Evolutionary conservation across 2,888 invertebrate genomes (phyloP).

Genomic region (Phaedon cochleariae): DNA sequence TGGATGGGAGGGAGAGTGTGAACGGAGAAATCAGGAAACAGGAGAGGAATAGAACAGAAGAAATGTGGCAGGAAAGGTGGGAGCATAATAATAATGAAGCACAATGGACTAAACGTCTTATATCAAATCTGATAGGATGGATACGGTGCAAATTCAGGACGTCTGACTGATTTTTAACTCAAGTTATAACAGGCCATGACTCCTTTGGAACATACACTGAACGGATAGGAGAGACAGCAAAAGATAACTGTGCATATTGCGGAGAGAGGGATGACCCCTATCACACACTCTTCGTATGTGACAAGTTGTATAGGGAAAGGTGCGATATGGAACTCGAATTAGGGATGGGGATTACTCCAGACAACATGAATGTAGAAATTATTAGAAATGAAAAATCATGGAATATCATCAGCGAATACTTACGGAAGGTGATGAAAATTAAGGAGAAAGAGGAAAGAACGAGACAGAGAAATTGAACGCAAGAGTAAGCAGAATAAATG

Average conservation of each 20-base stretch:
- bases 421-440: conserved; percentile 6
- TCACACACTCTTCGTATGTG: conserved; percentile 26
- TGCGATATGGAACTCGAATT: neutral
- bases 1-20: neutral
- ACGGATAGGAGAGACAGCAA: conserved; percentile 20
- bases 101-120: conserved; percentile 8
- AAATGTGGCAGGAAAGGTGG: conserved; percentile 2
- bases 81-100: neutral
- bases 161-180: conserved; percentile 16
- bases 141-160: neutral
- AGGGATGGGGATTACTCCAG: neutral
- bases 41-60: neutral
- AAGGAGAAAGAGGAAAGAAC: conserved; percentile 17
- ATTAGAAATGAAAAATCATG: neutral
- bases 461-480: neutral
- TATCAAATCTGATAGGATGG: conserved; percentile 20
- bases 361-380: neutral
- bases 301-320: conserved; percentile 4
- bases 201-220: conserved; percentile 19
- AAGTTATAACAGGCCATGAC: conserved; percentile 19
- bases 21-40: neutral
- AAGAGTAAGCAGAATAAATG: neutral
- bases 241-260: conserved; percentile 17
- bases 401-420: neutral
- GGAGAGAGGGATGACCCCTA: conserved; percentile 14